A percentile compares a stretch with the other conserved stretches of the same genome.
These are phyloP conservation scores for Xanthostigma xanthostigma DNA, from an alignment of 2,888 invertebrate species.

Conservation along the genomic window DNA sequence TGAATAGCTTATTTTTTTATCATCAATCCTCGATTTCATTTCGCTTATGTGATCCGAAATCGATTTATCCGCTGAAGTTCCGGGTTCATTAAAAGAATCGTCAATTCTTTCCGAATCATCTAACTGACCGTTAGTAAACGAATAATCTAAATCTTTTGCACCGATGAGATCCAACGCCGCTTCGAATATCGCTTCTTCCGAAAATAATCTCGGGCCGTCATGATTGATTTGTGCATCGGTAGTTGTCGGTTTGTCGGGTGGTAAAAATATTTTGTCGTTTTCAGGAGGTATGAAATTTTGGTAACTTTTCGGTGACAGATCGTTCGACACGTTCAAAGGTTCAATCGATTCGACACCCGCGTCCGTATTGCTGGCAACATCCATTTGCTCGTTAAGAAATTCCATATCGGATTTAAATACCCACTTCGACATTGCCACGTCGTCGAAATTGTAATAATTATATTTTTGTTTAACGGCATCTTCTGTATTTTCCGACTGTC, in stretches of 20 bases:
- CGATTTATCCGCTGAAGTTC: slow-evolving; percentile 18
- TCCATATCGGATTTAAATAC: background rate
- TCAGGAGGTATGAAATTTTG: slow-evolving; percentile 29
- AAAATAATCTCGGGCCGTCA: slow-evolving; percentile 3
- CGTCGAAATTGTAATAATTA: too few relatives aligned
- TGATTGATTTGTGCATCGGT: background rate
- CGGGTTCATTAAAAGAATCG: slow-evolving; percentile 4
- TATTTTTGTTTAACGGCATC: background rate
- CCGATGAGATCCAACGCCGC: background rate
- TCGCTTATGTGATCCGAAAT: slow-evolving; percentile 30
- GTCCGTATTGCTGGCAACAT: background rate
- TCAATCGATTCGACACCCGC: background rate
- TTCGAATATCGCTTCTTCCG: background rate
- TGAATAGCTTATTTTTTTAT: slow-evolving; percentile 26
- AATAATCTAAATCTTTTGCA: slow-evolving; percentile 14
- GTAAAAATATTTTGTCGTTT: slow-evolving; percentile 27
- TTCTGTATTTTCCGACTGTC: slow-evolving; percentile 6
- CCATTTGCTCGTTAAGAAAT: background rate
- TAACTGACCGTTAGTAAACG: slow-evolving; percentile 21
- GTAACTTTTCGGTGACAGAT: slow-evolving; percentile 14
- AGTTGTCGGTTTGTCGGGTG: slow-evolving; percentile 14
- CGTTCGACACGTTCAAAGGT: background rate
- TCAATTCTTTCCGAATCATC: slow-evolving; percentile 6
- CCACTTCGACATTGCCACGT: too few relatives aligned
- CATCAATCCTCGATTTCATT: slow-evolving; percentile 23